Percentiles rank a stretch among this genome's conserved stretches.
Conservation (phyloP, 2,888 invertebrate species). For the Standfussiana lucernea region DNA sequence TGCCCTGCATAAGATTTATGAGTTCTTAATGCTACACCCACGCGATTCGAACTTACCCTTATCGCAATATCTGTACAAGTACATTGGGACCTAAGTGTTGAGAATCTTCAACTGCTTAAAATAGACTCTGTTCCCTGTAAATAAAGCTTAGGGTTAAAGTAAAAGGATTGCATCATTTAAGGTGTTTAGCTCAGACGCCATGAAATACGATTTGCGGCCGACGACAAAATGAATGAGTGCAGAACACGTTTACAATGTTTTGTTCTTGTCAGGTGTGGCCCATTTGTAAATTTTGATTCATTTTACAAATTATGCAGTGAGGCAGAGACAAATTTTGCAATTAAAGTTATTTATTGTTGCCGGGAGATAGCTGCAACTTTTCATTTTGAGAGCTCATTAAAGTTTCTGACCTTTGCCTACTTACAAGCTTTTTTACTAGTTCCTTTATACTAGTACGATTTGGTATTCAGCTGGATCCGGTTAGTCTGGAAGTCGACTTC, state of each 20-base stretch:
- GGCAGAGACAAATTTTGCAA: conserved; percentile 66
- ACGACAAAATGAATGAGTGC: conserved; percentile 80
- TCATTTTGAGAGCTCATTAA: conserved; percentile 34
- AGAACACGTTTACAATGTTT: conserved; percentile 73
- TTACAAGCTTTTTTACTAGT: conserved; percentile 11
- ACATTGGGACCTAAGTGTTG: conserved; percentile 62
- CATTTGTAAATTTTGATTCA: conserved; percentile 69
- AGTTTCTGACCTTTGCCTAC: neutral
- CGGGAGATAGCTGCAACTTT: conserved; percentile 25
- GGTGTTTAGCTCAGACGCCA: conserved; percentile 64
- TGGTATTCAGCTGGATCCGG: neutral
- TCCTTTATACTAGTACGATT: neutral
- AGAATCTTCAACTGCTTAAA: conserved; percentile 32
- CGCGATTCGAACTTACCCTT: conserved; percentile 76
- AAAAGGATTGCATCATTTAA: conserved; percentile 62
- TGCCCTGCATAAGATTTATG: conserved; percentile 83
- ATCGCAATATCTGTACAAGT: conserved; percentile 74
- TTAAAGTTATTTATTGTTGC: conserved; percentile 51
- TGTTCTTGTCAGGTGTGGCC: conserved; percentile 70
- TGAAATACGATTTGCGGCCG: conserved; percentile 77
- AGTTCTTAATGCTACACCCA: conserved; percentile 87
- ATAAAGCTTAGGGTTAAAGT: conserved; percentile 49
- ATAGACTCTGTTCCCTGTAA: conserved; percentile 56
- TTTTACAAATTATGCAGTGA: conserved; percentile 42
- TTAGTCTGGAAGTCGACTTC: neutral